Evolutionary conservation across 2,113 vertebrate species (phyloP), one percentile per base, ranked within the genome.

Genomic region (Gasterosteus nipponicus): DNA sequence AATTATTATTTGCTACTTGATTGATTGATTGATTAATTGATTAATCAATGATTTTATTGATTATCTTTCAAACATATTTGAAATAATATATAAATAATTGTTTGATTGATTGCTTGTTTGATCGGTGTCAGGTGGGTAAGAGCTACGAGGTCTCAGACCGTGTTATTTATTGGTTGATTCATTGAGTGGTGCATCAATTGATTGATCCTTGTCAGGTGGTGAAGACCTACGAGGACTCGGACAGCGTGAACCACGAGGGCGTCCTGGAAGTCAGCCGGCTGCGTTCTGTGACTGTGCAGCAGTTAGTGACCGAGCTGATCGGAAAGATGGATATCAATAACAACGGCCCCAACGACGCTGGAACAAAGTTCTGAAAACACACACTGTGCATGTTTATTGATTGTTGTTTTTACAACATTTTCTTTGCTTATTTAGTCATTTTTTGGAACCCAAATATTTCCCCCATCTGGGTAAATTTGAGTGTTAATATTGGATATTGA

Each of bases 241-340:
- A 94, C 5, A 77, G 70, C 0, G 93, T 94, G 68, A 92, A 94
- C 78, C 95, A 95, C 0, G 90, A 93, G 10, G 90, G 84, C 0
- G 94, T 95, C 5, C 87, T 96, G 82, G 94, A 93, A 44, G 91
- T 95, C 3, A 84, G 94, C n/a, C 90, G 90, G 35, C 87, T 92
- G 82, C 89, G 94, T 14, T 92, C 95, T 3, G 89, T 92, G 5
- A 88, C 90, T 0, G 84, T 96, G 42, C 93, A 95, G 85, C 82
- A 86, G 15, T 88, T 96, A 38, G 90, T 96, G 42, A 93, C 89
- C 0, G 93, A 95, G 49, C 84, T 96, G 62, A 79, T 96, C 65
- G 69, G 78, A 75, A 87, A 63, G 68, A 92, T 95, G 90, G 93
- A 95, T 68, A 86, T 93, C 75, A 95, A 94, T 75, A 94, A 93